phyloP scores from a whole-genome alignment of 2,797 vertebrate genomes.

The Gobionotothen gibberifrons region DNA sequence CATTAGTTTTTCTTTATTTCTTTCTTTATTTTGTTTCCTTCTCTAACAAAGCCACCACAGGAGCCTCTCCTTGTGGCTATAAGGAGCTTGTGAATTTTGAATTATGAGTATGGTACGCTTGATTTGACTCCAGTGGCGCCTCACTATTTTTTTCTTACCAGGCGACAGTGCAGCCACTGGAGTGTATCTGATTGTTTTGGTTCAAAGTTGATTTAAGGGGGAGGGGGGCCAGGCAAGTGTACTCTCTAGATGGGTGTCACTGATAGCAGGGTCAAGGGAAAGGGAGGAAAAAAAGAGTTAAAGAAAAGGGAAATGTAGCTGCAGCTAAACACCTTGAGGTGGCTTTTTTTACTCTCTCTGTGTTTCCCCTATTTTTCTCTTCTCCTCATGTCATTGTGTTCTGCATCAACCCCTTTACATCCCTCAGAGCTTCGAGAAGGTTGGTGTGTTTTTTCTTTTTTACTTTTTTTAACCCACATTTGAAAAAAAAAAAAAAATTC shows the following conservation, averaged over 20 bases:
- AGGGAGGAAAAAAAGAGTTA: constrained; percentile 71
- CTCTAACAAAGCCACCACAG: constrained; percentile 81
- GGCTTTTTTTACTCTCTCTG: constrained; percentile 99
- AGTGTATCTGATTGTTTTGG: constrained; percentile 82
- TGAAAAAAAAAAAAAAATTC: constrained; percentile 78
- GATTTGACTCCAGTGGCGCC: constrained; percentile 81
- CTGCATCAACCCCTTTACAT: constrained; percentile 99
- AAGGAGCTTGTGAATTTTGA: constrained; percentile 80
- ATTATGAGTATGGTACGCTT: constrained; percentile 80
- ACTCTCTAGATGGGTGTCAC: constrained; percentile 80
- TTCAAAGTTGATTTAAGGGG: constrained; percentile 78
- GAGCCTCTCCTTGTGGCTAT: constrained; percentile 80
- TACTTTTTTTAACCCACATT: constrained; percentile 99
- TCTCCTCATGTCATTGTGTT: constrained; percentile 99
- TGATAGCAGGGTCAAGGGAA: constrained; percentile 74
- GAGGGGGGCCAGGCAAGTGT: constrained; percentile 70
- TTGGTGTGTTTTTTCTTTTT: constrained; percentile 99
- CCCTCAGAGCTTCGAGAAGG: constrained; percentile 99
- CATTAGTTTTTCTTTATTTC: constrained; percentile 81
- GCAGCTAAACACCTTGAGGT: constrained; percentile 98
- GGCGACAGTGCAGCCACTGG: constrained; percentile 76
- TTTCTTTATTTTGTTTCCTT: constrained; percentile 81
- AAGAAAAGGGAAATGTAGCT: constrained; percentile 89
- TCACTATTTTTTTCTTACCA: constrained; percentile 65
- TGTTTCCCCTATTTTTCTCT: constrained; percentile 99